Conservation (phyloP, 2,888 invertebrate species). For the Microctonus aethiopoides region DNA sequence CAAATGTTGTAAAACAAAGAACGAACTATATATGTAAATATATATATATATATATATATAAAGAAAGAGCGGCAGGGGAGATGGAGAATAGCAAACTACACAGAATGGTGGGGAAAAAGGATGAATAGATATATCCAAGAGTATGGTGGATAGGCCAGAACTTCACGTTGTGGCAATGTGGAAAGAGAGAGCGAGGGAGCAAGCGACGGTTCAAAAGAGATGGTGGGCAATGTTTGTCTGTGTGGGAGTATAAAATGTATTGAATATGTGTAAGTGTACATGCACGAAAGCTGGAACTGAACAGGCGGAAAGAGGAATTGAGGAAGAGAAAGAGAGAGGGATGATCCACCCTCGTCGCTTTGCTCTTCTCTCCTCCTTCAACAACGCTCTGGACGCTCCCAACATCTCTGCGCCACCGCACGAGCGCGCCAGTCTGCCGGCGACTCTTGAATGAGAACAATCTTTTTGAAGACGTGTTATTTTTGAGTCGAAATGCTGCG, state of each 20-base stretch:
- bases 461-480: constrained; percentile 37
- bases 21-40: not conserved
- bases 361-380: constrained; percentile 6
- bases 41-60: not conserved
- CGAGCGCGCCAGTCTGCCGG: constrained; percentile 58
- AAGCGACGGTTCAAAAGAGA: not conserved
- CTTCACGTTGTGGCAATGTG: not conserved
- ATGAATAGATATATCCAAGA: constrained; percentile 38
- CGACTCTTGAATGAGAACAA: constrained; percentile 60
- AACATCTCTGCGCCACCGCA: constrained; percentile 42
- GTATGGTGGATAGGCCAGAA: not conserved
- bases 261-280: not conserved
- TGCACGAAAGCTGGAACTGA: not conserved
- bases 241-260: not conserved
- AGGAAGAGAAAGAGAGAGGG: constrained; percentile 4
- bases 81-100: not conserved
- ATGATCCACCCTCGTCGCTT: constrained; percentile 29
- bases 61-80: not conserved
- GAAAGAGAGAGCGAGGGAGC: not conserved
- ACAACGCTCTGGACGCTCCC: constrained; percentile 36
- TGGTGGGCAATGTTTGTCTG: not conserved
- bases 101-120: constrained; percentile 34
- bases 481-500: not conserved
- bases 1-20: not conserved
- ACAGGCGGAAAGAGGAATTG: not conserved